These are phyloP conservation scores for Brachystomella parvula DNA, from an alignment of 1,140 invertebrate genomes.

Conservation along the genomic window DNA sequence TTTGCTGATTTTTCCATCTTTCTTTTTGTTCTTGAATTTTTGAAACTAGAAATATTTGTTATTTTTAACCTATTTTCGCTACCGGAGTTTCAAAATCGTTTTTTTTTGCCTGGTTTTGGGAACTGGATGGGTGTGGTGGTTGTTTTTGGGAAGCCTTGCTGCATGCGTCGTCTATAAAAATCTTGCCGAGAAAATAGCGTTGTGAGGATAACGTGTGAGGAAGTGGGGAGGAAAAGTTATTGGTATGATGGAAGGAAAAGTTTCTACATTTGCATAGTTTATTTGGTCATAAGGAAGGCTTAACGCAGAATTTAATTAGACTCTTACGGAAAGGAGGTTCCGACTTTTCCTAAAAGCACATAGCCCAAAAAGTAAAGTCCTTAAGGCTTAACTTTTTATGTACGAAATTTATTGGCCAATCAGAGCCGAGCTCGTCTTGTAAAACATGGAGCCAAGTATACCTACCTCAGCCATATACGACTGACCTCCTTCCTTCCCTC, in stretches of 20 bases:
- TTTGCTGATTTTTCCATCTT: too few relatives aligned
- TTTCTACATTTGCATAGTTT: constrained; percentile 32
- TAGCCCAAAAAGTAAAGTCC: not conserved
- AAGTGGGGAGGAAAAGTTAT: not conserved
- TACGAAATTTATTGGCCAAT: constrained; percentile 1
- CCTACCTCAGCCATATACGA: not conserved
- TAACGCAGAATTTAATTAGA: constrained; percentile 33
- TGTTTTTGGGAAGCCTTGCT: too few relatives aligned
- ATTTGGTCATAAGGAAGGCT: constrained; percentile 33
- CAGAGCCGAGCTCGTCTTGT: not conserved
- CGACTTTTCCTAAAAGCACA: not conserved
- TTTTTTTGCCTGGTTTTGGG: too few relatives aligned
- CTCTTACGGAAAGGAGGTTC: constrained; percentile 12
- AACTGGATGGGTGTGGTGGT: too few relatives aligned
- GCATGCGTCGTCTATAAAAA: too few relatives aligned
- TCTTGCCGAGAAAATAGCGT: not conserved
- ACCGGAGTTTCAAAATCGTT: too few relatives aligned
- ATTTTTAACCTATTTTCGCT: too few relatives aligned
- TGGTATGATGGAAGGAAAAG: constrained; percentile 11
- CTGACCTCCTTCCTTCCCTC: not conserved
- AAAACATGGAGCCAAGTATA: not conserved
- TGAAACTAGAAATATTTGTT: too few relatives aligned
- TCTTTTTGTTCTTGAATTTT: too few relatives aligned
- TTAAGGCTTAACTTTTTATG: not conserved
- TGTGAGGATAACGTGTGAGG: not conserved